Evolutionary conservation across 2,888 invertebrate genomes (phyloP).

Genomic region (Graphium colonna): DNA sequence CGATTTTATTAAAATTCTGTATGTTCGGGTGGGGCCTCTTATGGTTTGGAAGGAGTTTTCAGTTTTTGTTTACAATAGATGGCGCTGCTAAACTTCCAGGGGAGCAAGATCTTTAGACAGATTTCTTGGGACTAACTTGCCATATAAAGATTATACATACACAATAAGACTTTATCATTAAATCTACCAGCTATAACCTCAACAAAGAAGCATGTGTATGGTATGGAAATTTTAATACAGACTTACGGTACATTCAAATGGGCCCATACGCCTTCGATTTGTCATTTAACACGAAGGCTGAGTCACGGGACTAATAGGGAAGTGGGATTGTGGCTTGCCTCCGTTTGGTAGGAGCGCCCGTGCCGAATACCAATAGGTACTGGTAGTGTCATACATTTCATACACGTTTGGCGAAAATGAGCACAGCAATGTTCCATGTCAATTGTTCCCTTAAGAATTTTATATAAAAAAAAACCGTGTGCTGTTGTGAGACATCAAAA

Average conservation of each 20-base stretch:
- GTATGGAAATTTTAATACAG: background rate
- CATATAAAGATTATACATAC: too few relatives aligned
- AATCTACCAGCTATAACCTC: background rate
- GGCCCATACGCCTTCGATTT: slow-evolving; percentile 32
- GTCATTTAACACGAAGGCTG: slow-evolving; percentile 33
- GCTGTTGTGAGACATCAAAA: too few relatives aligned
- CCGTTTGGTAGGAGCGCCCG: slow-evolving; percentile 44
- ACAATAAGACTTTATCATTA: background rate
- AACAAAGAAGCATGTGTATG: background rate
- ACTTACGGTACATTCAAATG: slow-evolving; percentile 12
- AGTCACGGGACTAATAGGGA: slow-evolving; percentile 47
- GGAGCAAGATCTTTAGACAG: too few relatives aligned
- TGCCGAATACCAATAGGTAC: slow-evolving; percentile 56
- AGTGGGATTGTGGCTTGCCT: slow-evolving; percentile 34
- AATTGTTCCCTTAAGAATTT: too few relatives aligned
- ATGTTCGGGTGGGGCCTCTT: too few relatives aligned
- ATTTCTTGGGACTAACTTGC: too few relatives aligned
- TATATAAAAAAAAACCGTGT: too few relatives aligned
- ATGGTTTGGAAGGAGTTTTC: too few relatives aligned
- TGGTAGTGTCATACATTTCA: background rate
- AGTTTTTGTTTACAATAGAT: too few relatives aligned
- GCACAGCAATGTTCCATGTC: slow-evolving; percentile 2
- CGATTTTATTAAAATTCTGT: too few relatives aligned
- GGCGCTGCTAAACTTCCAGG: too few relatives aligned
- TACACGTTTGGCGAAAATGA: slow-evolving; percentile 15